phyloP scores from a whole-genome alignment of 2,113 vertebrate genomes.

The Salvelinus alpinus region DNA sequence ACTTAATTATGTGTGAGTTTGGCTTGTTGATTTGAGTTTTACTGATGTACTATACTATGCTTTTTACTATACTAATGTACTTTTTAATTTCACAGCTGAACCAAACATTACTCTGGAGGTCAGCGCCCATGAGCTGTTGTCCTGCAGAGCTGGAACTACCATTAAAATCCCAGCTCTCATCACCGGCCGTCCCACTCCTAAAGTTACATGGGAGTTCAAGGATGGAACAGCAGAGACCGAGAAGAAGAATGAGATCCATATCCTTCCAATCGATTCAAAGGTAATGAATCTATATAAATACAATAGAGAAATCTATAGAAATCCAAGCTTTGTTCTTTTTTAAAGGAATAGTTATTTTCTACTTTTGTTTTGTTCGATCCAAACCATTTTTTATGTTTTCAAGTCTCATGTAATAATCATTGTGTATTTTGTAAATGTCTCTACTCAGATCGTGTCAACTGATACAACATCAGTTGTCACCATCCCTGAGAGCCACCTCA shows the following conservation, averaged over 20 bases:
- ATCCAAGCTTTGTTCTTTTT: neutral
- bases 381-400: neutral
- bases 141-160: conserved; percentile 82
- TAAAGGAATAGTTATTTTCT: neutral
- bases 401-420: neutral
- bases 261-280: conserved; percentile 88
- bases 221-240: conserved; percentile 88
- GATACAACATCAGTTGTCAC: conserved; percentile 82
- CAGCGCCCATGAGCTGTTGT: conserved; percentile 81
- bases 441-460: conserved; percentile 79
- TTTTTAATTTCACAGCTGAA: conserved; percentile 76
- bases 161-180: conserved; percentile 87
- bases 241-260: conserved; percentile 89
- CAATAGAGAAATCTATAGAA: neutral
- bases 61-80: neutral
- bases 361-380: no score
- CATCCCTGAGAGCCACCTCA: conserved; percentile 84
- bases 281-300: conserved; percentile 63
- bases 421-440: neutral
- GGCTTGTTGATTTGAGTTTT: neutral
- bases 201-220: conserved; percentile 88
- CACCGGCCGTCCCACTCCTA: conserved; percentile 87
- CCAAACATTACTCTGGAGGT: conserved; percentile 86
- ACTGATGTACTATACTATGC: neutral
- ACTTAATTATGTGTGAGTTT: no score